Evolutionary conservation across 2,113 vertebrate genomes (phyloP).

Genomic region (Raja brachyura): DNA sequence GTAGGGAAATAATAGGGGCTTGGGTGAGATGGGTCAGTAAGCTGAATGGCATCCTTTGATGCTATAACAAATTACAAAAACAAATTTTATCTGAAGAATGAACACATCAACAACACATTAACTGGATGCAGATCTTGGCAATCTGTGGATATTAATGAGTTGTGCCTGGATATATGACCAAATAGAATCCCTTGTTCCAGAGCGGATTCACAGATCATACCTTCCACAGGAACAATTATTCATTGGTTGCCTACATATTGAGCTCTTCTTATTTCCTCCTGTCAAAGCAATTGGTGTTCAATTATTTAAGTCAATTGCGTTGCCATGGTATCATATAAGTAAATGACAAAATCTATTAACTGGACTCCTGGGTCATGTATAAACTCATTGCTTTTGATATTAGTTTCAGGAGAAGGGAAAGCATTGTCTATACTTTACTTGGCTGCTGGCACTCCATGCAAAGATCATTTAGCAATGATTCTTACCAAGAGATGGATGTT

Average conservation of each 20-base stretch:
- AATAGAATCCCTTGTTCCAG: neutral
- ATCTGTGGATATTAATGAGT: neutral
- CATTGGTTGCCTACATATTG: neutral
- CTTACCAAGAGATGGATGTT: neutral
- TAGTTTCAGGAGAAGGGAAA: neutral
- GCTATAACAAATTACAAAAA: no score
- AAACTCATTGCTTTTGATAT: neutral
- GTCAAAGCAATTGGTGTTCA: conserved; percentile 19
- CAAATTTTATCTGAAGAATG: neutral
- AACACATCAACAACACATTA: neutral
- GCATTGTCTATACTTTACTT: neutral
- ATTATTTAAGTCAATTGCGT: conserved; percentile 21
- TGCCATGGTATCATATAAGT: neutral
- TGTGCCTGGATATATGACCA: neutral
- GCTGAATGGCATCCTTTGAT: neutral
- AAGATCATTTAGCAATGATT: neutral
- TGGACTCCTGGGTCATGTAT: neutral
- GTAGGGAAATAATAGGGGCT: no score
- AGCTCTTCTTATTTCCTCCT: conserved; percentile 20
- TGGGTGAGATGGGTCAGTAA: no score
- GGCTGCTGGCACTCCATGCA: neutral
- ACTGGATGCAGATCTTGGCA: neutral
- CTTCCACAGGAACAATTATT: neutral
- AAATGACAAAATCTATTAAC: neutral
- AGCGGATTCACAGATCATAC: neutral